Conservation (phyloP, 2,113 vertebrate species). For the Columba janthina region DNA sequence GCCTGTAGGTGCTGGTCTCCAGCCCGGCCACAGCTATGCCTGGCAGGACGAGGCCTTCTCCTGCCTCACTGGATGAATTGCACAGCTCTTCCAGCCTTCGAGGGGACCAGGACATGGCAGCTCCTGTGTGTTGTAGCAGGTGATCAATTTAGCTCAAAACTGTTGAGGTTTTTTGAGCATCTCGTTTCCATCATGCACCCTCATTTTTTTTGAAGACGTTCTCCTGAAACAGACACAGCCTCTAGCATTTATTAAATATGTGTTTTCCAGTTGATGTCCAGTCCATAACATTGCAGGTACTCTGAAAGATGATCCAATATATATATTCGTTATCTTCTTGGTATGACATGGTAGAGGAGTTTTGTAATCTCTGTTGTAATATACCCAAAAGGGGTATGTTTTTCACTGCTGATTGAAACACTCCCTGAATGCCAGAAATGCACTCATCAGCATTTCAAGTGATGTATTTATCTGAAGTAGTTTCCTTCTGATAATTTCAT, state of each 20-base stretch:
- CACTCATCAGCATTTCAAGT: conserved; percentile 52
- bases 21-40: not conserved
- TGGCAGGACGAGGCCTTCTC: not conserved
- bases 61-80: not conserved
- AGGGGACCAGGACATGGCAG: fast-evolving
- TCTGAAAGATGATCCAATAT: not conserved
- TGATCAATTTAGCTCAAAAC: not conserved
- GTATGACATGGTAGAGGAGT: not conserved
- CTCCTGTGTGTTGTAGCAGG: not conserved
- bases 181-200: not conserved
- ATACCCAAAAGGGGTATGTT: not conserved
- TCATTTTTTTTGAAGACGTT: not conserved
- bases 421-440: conserved; percentile 31
- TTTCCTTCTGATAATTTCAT: conserved; percentile 59
- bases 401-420: conserved; percentile 44
- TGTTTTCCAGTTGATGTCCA: not conserved
- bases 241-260: not conserved
- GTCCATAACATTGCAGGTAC: not conserved
- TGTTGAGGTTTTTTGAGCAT: not conserved
- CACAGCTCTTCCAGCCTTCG: not conserved
- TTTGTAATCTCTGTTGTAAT: not conserved
- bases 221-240: not conserved
- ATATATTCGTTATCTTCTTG: not conserved
- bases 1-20: not conserved
- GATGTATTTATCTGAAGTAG: conserved; percentile 53